Evolutionary conservation across 2,888 invertebrate species (phyloP).

Genomic region (Cantharis rustica): DNA sequence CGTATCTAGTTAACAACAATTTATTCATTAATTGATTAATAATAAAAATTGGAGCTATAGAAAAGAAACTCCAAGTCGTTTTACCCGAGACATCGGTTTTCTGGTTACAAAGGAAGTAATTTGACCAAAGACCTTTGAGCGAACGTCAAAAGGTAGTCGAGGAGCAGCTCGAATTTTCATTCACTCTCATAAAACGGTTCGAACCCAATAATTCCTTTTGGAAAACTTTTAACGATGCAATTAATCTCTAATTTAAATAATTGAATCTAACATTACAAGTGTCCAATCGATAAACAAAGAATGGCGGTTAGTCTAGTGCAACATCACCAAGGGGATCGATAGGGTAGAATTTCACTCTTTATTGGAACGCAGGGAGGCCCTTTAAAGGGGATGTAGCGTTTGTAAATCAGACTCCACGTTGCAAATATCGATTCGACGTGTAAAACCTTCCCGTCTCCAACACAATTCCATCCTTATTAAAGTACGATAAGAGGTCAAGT

Average conservation of each 20-base stretch:
- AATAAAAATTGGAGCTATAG: background rate
- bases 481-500: constrained; percentile 25
- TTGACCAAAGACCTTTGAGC: background rate
- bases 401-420: constrained; percentile 10
- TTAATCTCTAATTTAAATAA: background rate
- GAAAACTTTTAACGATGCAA: background rate
- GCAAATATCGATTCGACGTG: constrained; percentile 12
- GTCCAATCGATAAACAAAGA: background rate
- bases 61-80: background rate
- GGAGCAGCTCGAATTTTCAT: background rate
- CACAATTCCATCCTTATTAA: constrained; percentile 10
- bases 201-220: background rate
- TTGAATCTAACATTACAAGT: background rate
- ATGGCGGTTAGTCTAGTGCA: constrained; percentile 8
- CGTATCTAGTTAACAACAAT: background rate
- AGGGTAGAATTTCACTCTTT: constrained; percentile 16
- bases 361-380: constrained; percentile 10
- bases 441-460: background rate
- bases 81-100: background rate
- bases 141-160: background rate
- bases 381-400: constrained; percentile 12
- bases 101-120: background rate
- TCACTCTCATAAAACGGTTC: background rate
- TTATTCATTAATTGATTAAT: background rate
- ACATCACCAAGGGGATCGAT: constrained; percentile 10